phyloP scores from a whole-genome alignment of 1,140 invertebrate species.

The Papilio glaucus region DNA sequence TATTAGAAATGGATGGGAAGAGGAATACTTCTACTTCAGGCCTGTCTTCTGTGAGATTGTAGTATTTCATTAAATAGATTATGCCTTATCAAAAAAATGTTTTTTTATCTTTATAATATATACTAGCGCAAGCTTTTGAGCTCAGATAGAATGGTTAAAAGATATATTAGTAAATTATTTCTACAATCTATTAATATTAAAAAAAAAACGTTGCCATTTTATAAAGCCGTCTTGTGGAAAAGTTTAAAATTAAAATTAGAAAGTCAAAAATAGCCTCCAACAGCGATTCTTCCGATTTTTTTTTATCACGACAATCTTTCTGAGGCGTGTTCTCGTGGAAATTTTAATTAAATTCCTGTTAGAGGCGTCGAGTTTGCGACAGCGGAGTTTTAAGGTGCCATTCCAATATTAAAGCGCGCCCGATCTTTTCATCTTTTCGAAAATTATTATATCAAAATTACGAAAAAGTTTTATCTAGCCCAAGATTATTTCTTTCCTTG shows the following conservation, averaged over 20 bases:
- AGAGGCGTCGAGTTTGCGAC: slow-evolving; percentile 9
- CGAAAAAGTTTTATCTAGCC: background rate
- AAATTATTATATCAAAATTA: background rate
- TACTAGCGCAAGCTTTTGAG: no score
- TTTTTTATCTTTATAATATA: no score
- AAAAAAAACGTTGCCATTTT: background rate
- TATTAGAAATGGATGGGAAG: no score
- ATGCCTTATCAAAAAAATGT: no score
- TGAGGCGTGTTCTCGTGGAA: slow-evolving; percentile 16
- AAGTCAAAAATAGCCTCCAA: slow-evolving; percentile 6
- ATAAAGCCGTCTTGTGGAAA: background rate
- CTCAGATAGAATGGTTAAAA: no score
- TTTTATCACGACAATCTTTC: slow-evolving; percentile 29
- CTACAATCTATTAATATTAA: background rate
- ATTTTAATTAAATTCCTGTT: slow-evolving; percentile 35
- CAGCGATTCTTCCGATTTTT: slow-evolving; percentile 12
- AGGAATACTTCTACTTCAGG: no score
- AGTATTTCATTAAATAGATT: no score
- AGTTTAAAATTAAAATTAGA: slow-evolving; percentile 9
- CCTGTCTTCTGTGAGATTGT: no score
- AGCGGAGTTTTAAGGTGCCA: slow-evolving; percentile 7
- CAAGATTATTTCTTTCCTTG: background rate
- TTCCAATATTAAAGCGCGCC: slow-evolving; percentile 12
- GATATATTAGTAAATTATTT: no score
- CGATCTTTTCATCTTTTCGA: background rate